These are phyloP conservation scores for Nymphalis c-album DNA, from an alignment of 2,888 invertebrate genomes.

Conservation along the genomic window DNA sequence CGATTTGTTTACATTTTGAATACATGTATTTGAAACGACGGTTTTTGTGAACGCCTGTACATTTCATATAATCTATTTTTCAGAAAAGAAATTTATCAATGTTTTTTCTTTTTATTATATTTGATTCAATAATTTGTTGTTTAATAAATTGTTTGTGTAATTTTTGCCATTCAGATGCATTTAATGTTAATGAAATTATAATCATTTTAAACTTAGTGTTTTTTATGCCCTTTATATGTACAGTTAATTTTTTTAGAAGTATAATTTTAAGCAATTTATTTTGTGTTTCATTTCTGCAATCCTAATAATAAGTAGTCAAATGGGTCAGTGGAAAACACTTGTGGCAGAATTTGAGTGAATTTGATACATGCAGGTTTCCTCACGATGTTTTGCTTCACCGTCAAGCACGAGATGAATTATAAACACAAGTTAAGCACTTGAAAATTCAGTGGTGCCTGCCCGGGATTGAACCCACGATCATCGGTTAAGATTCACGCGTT, in stretches of 20 bases:
- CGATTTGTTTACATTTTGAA: constrained; percentile 1
- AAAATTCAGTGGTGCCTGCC: too few relatives aligned
- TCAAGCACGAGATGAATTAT: too few relatives aligned
- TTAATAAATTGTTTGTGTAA: constrained; percentile 2
- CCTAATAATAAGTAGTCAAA: neutral
- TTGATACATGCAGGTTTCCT: too few relatives aligned
- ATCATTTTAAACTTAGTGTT: constrained; percentile 32
- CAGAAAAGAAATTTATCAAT: constrained; percentile 27
- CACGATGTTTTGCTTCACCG: too few relatives aligned
- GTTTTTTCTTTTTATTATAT: constrained; percentile 26
- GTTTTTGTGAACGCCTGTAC: constrained; percentile 32
- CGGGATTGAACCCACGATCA: too few relatives aligned
- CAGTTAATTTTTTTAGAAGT: constrained; percentile 30
- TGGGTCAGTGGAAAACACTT: too few relatives aligned
- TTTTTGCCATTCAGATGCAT: constrained; percentile 39
- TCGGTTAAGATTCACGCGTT: too few relatives aligned
- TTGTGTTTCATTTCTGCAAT: constrained; percentile 12
- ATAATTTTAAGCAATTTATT: constrained; percentile 24
- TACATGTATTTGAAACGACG: neutral
- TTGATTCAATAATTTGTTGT: constrained; percentile 13
- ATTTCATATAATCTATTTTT: constrained; percentile 35
- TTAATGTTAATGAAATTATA: constrained; percentile 38
- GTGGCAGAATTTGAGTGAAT: too few relatives aligned
- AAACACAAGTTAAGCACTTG: too few relatives aligned
- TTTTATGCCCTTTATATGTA: constrained; percentile 29